Base-by-base conservation (phyloP, 1,140 invertebrate species). In the Gonioctena quinquepunctata region DNA sequence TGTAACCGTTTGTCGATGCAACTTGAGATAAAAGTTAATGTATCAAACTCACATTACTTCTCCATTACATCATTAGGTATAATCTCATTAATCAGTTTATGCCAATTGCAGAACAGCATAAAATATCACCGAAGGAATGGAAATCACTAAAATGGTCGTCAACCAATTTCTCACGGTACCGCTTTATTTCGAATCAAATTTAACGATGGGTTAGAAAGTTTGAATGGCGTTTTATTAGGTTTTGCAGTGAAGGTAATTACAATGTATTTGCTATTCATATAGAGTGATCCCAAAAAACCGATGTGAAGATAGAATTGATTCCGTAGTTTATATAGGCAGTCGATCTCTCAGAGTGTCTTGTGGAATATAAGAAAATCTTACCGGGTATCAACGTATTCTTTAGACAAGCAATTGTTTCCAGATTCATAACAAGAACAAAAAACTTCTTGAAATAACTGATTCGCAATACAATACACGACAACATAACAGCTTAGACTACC, bases 121-220 rank as follows among this genome's bases (percentile, higher is more conserved):
- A 26, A 23, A 23, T 16, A 59, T 16, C 56, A 13, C 16, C 23
- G 25, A 23, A 59, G 26, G 56, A 59, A 16, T 59, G 56, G 56
- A 25, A 59, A 21, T 59, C 26, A 59, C 56, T 59, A 59, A 59
- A 59, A 25, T 59, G 56, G 26, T 59, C 23, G 56, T 59, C 56
- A 59, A 59, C 56, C 23, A 25, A 18, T 52, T 59, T 59, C 56
- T 59, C 56, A 59, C 56, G 56, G 56, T 59, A 59, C 56, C 56
- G 25, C 26, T 59, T 25, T 59, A 25, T 59, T 59, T 59, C 21
- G 23, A 25, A 59, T 25, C 25, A 16, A 59, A 59, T 25, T 25
- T 22, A 59, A 22, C 56, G 56, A 59, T 56, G 52, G 52, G 52
- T 56, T 56, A 56, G 52, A 59, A 59, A 59, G 21, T 59, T 59